Percentiles rank a stretch among this genome's conserved stretches.
These are phyloP conservation scores for Nothobranchius kuhntae DNA, from an alignment of 2,113 vertebrate species.

Conservation along the genomic window DNA sequence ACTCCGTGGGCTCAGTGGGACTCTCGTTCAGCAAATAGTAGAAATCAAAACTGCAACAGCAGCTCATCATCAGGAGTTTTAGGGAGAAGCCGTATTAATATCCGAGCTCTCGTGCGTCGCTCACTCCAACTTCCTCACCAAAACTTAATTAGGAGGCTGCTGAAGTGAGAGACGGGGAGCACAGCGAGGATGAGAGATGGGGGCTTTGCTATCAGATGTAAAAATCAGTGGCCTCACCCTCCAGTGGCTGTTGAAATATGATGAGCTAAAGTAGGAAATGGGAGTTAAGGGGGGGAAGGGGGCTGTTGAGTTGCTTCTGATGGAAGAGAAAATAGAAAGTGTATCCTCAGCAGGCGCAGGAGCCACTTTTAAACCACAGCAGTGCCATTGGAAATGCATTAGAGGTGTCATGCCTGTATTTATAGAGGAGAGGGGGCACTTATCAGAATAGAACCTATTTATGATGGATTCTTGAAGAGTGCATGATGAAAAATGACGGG, in stretches of 20 bases:
- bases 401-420: conserved; percentile 48
- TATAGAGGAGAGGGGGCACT: conserved; percentile 41
- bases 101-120: conserved; percentile 48
- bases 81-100: conserved; percentile 62
- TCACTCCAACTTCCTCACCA: conserved; percentile 55
- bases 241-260: conserved; percentile 64
- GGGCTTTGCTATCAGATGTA: conserved; percentile 63
- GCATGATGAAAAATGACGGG: conserved; percentile 35
- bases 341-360: conserved; percentile 50
- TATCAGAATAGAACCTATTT: conserved; percentile 44
- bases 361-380: conserved; percentile 49
- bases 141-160: conserved; percentile 69
- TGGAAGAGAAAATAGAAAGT: conserved; percentile 53
- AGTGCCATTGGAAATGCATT: conserved; percentile 56
- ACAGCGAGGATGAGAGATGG: conserved; percentile 64
- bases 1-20: conserved; percentile 10
- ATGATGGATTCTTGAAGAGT: conserved; percentile 46
- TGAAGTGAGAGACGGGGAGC: conserved; percentile 60
- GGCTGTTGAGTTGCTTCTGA: conserved; percentile 35
- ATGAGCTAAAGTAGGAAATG: conserved; percentile 66
- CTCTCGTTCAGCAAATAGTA: conserved; percentile 42
- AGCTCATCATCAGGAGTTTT: conserved; percentile 65
- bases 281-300: conserved; percentile 31
- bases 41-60: conserved; percentile 40
- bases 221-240: conserved; percentile 60